These are phyloP conservation scores for Todiramphus saurophagus DNA, from an alignment of 2,113 vertebrate genomes.

Conservation along the genomic window DNA sequence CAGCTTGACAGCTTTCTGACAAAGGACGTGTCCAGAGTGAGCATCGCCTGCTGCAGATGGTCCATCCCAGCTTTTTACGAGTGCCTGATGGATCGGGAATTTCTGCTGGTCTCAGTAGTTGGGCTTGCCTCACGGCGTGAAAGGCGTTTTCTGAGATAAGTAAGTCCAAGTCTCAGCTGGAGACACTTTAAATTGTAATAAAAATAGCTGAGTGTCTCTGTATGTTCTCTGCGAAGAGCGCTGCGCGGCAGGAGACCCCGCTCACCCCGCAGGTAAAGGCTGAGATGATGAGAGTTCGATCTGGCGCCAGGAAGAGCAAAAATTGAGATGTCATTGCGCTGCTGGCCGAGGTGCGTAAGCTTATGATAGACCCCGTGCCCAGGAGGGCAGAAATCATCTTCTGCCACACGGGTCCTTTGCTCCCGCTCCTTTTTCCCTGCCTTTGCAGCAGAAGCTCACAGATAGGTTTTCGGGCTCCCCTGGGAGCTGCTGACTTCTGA, in stretches of 20 bases:
- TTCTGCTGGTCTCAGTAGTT: background rate
- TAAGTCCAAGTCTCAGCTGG: background rate
- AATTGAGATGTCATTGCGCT: background rate
- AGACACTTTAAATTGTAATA: background rate
- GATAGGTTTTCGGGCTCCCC: background rate
- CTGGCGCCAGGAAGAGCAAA: background rate
- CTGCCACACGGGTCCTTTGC: background rate
- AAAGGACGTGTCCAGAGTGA: accelerated
- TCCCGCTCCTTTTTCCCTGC: background rate
- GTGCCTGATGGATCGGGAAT: background rate
- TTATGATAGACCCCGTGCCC: accelerated
- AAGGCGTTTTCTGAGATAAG: background rate
- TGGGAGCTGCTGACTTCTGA: background rate
- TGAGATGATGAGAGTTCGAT: background rate
- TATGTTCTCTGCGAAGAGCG: background rate
- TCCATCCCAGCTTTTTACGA: background rate
- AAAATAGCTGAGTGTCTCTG: background rate
- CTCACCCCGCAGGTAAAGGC: background rate
- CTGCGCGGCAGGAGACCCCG: background rate
- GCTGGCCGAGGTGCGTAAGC: background rate
- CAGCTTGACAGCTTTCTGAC: background rate
- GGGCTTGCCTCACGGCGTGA: background rate
- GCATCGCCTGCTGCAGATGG: background rate
- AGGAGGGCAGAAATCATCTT: background rate
- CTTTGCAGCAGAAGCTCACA: background rate